Evolutionary conservation across 2,797 vertebrate species (phyloP), one percentile per base, ranked within the genome.

Genomic region (Danio choprae): DNA sequence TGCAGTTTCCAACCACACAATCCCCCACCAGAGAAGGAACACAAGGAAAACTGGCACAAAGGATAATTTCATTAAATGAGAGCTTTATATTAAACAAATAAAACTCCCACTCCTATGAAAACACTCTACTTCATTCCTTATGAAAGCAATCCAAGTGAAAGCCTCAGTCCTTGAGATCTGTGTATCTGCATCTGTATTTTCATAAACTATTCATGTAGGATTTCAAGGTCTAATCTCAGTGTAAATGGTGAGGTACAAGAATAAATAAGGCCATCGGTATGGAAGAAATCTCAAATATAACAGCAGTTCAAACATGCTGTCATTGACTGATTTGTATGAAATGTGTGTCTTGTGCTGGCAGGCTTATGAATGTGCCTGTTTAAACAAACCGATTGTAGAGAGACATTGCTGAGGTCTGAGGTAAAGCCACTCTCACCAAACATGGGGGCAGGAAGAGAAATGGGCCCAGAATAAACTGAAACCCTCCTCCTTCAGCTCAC

Each of bases 1-100:
- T 74, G 44, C 60, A 46, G 59, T 81, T 84, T 80, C 72, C 80
- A 82, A 70, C 77, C 59, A 44, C 72, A 72, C 65, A 72, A 58
- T 76, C 44, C 51, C 46, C 56, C 43, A 13, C 41, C 7, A 55
- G 68, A 41, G 59, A 80, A 63, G 11, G 40, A 75, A 76, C 64
- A 70, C 62, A 59, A 74, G 70, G 63, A 74, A 74, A 74, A 74
- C 38, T 74, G 46, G 70, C 81, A 82, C 69, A 82, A 78, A 73
- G 41, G 7, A 16, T 43, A 8, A 22, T 73, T 63, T 43, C 58
- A 64, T 10, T 75, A 80, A 76, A 69, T n/a, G 18, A 51, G 22
- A 41, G 46, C 11, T 70, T 70, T 22, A 71, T 64, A 62, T 71
- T 79, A 60, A 79, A 79, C 67, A 71, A 79, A 71, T 63, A 71